A percentile compares a stretch with the other conserved stretches of the same genome.
Conservation (phyloP, 2,797 vertebrate genomes). For the Otolemur crassicaudatus region DNA sequence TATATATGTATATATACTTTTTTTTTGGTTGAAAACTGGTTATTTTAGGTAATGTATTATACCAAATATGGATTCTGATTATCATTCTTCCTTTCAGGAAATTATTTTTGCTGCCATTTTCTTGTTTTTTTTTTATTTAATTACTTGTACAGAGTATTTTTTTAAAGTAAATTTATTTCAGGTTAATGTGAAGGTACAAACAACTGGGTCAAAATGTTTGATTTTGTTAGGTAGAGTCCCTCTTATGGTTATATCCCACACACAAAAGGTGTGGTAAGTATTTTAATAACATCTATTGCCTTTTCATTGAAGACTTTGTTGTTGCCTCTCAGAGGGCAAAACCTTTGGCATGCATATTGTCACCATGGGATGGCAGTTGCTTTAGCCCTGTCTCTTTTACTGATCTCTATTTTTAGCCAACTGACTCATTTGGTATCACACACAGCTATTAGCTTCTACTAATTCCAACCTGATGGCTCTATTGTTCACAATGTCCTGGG, state of each 20-base stretch:
- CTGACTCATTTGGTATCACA: neutral
- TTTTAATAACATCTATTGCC: neutral
- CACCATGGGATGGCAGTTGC: neutral
- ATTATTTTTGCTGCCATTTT: conserved; percentile 15
- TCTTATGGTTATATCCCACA: too few relatives aligned
- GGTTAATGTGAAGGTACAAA: too few relatives aligned
- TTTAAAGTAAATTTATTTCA: neutral
- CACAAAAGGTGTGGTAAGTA: neutral
- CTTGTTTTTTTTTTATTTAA: conserved; percentile 1
- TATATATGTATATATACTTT: too few relatives aligned
- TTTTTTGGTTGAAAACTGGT: neutral
- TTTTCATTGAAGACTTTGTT: neutral
- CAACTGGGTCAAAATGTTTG: too few relatives aligned
- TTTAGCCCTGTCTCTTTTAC: neutral
- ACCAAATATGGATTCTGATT: neutral
- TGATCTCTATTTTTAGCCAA: neutral
- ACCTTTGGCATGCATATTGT: neutral
- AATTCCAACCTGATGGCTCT: neutral
- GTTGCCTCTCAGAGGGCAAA: neutral
- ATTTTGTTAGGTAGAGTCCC: too few relatives aligned
- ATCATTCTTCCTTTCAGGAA: neutral
- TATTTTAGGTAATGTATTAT: neutral
- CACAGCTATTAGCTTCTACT: neutral
- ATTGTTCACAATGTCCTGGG: neutral
- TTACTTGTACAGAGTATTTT: neutral